phyloP scores from a whole-genome alignment of 2,797 vertebrate species.

The Novumbra hubbsi region DNA sequence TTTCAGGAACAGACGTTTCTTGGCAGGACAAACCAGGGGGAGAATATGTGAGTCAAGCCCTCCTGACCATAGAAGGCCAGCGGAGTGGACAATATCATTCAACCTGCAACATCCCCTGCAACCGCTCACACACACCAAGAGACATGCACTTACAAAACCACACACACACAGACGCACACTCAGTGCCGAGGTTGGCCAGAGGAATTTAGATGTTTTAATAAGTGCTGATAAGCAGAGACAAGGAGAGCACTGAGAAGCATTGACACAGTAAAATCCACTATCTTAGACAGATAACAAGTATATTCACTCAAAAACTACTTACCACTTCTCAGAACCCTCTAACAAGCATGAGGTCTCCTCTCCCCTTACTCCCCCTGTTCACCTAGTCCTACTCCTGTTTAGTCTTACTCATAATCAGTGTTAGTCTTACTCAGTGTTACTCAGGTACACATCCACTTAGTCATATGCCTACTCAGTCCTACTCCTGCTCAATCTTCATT shows the following conservation, averaged over 20 bases:
- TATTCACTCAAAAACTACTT: slow-evolving; percentile 63
- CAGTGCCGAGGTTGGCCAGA: slow-evolving; percentile 61
- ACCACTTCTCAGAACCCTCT: slow-evolving; percentile 64
- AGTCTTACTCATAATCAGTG: no score
- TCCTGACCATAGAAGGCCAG: slow-evolving; percentile 71
- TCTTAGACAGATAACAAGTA: slow-evolving; percentile 37
- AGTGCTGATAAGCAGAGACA: slow-evolving; percentile 74
- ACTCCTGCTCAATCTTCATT: no score
- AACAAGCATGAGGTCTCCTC: slow-evolving; percentile 29
- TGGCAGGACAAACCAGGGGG: slow-evolving; percentile 49
- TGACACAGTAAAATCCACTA: slow-evolving; percentile 62
- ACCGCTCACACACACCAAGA: slow-evolving; percentile 49
- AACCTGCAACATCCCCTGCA: slow-evolving; percentile 63
- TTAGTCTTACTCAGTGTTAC: no score
- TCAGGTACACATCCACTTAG: no score
- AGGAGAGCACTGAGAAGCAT: slow-evolving; percentile 66
- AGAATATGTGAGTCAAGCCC: slow-evolving; percentile 45
- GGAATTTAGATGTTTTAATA: slow-evolving; percentile 82
- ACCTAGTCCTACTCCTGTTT: no score
- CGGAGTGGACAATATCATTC: slow-evolving; percentile 52
- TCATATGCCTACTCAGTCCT: no score
- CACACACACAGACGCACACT: slow-evolving; percentile 50
- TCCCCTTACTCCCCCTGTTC: slow-evolving; percentile 14
- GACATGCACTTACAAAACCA: slow-evolving; percentile 41
- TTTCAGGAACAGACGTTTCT: slow-evolving; percentile 26